These are phyloP conservation scores for Drosophila anomelani DNA, from an alignment of 2,888 invertebrate genomes.

Conservation along the genomic window DNA sequence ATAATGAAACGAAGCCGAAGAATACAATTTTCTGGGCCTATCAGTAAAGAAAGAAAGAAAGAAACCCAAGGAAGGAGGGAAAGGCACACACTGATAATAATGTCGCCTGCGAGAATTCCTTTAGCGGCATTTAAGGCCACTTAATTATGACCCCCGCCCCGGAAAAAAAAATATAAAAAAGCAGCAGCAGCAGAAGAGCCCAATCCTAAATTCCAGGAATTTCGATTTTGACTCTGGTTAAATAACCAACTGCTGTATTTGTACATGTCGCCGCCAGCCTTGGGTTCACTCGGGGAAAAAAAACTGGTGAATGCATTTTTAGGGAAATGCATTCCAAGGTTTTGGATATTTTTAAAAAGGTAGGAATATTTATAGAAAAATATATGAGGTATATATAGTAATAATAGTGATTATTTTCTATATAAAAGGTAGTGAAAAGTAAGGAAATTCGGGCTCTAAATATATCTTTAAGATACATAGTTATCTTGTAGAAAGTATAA, in stretches of 20 bases:
- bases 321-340: not conserved
- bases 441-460: not conserved
- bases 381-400: not conserved
- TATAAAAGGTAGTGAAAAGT: not conserved
- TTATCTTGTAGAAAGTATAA: no score
- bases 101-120: slow-evolving; percentile 79
- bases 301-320: slow-evolving; percentile 30
- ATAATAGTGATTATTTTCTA: not conserved
- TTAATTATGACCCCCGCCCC: slow-evolving; percentile 68
- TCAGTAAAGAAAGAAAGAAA: slow-evolving; percentile 40
- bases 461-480: not conserved
- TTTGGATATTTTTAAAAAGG: not conserved
- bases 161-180: slow-evolving; percentile 8
- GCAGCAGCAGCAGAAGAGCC: slow-evolving; percentile 46
- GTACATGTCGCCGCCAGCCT: slow-evolving; percentile 56
- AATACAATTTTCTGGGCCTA: slow-evolving; percentile 51
- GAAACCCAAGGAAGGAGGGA: slow-evolving; percentile 12
- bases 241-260: slow-evolving; percentile 75
- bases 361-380: not conserved
- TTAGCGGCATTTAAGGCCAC: slow-evolving; percentile 78
- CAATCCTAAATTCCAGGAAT: slow-evolving; percentile 82
- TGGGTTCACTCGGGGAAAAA: slow-evolving; percentile 6
- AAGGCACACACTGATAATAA: slow-evolving; percentile 69
- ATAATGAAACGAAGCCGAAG: slow-evolving; percentile 46
- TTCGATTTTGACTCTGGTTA: slow-evolving; percentile 66